Conservation (phyloP, 2,113 vertebrate genomes). For the Lamprotornis superbus region DNA sequence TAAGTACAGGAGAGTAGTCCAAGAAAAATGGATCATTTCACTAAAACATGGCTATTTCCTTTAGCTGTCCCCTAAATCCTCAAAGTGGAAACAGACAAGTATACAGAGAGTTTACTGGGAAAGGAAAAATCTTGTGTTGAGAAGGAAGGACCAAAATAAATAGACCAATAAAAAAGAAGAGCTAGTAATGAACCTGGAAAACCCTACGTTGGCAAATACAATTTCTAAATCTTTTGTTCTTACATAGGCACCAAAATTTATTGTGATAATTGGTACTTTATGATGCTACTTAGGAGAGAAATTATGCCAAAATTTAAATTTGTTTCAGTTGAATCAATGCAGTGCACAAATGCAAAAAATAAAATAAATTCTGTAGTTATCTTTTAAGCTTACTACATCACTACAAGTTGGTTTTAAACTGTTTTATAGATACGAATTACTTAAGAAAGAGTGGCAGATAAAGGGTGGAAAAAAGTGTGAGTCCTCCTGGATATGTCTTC, state of each 20-base stretch:
- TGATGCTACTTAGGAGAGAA: not conserved
- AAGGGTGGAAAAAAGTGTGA: not conserved
- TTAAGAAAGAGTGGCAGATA: not conserved
- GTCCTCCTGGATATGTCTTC: not conserved
- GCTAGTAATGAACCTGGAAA: not conserved
- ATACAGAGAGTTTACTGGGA: not conserved
- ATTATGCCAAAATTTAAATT: not conserved
- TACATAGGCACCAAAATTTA: not conserved
- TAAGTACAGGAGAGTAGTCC: not conserved
- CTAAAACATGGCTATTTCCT: not conserved
- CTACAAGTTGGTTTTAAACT: not conserved
- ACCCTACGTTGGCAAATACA: not conserved
- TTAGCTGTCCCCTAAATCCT: not conserved
- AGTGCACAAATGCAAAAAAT: not conserved
- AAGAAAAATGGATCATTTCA: not conserved
- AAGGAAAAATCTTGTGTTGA: not conserved
- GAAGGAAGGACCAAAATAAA: not conserved
- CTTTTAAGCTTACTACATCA: not conserved
- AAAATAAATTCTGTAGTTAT: not conserved
- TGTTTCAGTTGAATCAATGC: not conserved
- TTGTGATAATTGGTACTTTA: not conserved
- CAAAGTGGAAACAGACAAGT: not conserved
- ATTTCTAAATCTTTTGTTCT: not conserved
- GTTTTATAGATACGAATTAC: not conserved
- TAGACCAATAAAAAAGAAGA: not conserved